phyloP scores from a whole-genome alignment of 92 coral and sea anemone genomes.

The Anthopleura xanthogrammica region DNA sequence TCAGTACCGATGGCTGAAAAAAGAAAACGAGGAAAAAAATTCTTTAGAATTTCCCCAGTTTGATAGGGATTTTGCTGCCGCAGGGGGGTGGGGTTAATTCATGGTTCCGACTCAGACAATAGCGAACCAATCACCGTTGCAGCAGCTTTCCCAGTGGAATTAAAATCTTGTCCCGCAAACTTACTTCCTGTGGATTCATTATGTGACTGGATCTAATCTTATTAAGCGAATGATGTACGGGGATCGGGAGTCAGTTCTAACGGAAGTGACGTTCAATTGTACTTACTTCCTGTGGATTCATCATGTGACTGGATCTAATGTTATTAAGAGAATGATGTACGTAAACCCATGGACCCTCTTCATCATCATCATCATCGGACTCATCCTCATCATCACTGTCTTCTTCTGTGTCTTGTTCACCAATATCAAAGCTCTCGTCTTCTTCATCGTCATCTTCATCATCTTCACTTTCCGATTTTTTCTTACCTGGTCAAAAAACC shows the following conservation, averaged over 20 bases:
- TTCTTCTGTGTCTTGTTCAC: constrained; percentile 33
- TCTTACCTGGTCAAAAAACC: constrained; percentile 6
- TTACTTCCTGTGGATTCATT: constrained; percentile 63
- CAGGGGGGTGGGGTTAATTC: no score
- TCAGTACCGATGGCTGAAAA: constrained; percentile 58
- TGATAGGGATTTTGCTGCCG: neutral
- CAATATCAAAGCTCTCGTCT: constrained; percentile 26
- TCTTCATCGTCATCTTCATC: constrained; percentile 8
- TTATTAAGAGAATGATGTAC: constrained; percentile 81
- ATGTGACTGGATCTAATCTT: constrained; percentile 66
- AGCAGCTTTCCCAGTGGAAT: no score
- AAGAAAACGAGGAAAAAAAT: neutral
- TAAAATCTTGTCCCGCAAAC: no score
- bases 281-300: constrained; percentile 61
- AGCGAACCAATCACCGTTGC: no score
- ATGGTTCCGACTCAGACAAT: no score
- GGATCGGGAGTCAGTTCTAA: no score
- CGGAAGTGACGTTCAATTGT: neutral
- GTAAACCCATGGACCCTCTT: constrained; percentile 52
- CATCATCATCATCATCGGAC: constrained; percentile 31
- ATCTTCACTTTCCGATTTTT: constrained; percentile 24
- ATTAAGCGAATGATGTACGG: constrained; percentile 71
- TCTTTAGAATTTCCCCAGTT: neutral
- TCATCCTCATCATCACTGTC: constrained; percentile 38
- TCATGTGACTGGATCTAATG: constrained; percentile 62